Evolutionary conservation across 30 jellyfish, hydroid and myxozoan species (phyloP), one percentile per base, ranked within the genome.

Genomic region (Turritopsis rubra): DNA sequence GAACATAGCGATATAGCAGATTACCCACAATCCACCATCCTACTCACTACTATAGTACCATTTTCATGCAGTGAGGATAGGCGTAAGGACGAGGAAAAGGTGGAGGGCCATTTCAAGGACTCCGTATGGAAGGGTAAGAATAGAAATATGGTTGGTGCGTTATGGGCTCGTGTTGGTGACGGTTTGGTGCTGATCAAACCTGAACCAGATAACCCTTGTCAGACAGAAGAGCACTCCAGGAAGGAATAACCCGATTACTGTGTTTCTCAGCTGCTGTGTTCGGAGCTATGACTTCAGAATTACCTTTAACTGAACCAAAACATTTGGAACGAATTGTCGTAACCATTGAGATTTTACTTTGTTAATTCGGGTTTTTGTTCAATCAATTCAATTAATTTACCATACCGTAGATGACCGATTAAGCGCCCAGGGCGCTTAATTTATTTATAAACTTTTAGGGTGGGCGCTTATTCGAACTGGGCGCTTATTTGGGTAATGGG

Each of bases 151-250:
- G 52, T 16, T 25, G 86, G 87, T 18, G 79, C 88, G 27, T 53
- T 82, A n/a, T 82, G 88, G 88, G 23, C 88, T 65, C 68, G 88
- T 9, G 71, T 82, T 18, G 88, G 88, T 21, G 75, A 82, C 30
- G 72, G 75, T 17, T 16, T 71, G 21, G 73, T 82, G 70, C 31
- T 82, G 75, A 18, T 82, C 9, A 82, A 52, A 82, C 72, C 85
- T 27, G 88, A 82, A 80, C 41, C 28, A 68, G 30, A 7, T 8
- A 19, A 68, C 19, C 77, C 77, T n/a, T 68, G 77, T 68, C 23
- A 17, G 0, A 27, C 9, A 19, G 16, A 27, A 7, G 5, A 41
- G 13, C 60, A 41, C 5, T 41, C 60, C 60, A 41, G 60, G 5
- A 41, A 5, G 13, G 60, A 41, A 3, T 41, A 5, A 41, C 9